These are phyloP conservation scores for human DNA, from an alignment of 2,113 vertebrate species.

Conservation along the genomic window DNA sequence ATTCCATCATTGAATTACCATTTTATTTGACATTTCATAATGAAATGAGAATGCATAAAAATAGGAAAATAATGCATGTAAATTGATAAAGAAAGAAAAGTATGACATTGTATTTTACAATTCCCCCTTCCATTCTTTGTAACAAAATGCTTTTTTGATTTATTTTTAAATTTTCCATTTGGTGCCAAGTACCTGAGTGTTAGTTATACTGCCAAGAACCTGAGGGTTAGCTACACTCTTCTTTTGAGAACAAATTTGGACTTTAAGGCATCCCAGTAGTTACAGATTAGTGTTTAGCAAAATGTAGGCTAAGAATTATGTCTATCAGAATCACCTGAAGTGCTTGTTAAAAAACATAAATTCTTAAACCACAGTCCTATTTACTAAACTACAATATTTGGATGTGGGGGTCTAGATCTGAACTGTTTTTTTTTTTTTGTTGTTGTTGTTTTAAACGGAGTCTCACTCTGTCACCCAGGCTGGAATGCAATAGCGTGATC, in stretches of 20 bases:
- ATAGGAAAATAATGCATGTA: slow-evolving; percentile 4
- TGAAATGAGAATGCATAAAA: not conserved
- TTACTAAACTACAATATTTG: slow-evolving; percentile 34
- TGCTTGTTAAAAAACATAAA: not conserved
- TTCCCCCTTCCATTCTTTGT: not conserved
- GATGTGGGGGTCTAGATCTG: not conserved
- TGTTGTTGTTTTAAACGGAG: no score
- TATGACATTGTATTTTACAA: slow-evolving; percentile 3
- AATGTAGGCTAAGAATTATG: not conserved
- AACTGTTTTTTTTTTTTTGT: not conserved
- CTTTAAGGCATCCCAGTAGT: not conserved
- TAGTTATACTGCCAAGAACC: not conserved
- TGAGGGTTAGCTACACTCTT: not conserved
- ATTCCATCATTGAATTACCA: not conserved
- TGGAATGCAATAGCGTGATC: no score
- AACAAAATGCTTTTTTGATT: not conserved
- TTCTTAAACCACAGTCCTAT: not conserved
- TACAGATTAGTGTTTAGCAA: not conserved
- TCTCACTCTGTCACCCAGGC: no score
- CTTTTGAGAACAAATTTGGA: not conserved
- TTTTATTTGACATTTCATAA: slow-evolving; percentile 44
- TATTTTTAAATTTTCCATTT: not conserved
- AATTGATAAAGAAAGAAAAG: slow-evolving; percentile 15
- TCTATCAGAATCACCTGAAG: not conserved
- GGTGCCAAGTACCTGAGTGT: not conserved